phyloP scores from a whole-genome alignment of 2,888 invertebrate species.

The Drosophila borborema region DNA sequence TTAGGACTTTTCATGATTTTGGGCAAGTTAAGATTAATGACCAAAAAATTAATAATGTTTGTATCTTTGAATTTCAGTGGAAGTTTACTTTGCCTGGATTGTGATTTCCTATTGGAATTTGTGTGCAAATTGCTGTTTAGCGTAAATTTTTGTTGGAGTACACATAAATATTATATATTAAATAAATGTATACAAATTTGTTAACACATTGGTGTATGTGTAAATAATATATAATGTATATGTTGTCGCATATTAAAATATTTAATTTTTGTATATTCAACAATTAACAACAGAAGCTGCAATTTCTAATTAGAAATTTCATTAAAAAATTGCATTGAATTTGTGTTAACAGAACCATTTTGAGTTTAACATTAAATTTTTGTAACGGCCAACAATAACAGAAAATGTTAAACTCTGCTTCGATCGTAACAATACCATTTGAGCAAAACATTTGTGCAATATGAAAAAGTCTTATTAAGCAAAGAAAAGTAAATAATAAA shows the following conservation, averaged over 20 bases:
- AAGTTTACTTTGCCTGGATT: constrained; percentile 31
- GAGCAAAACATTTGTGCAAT: constrained; percentile 19
- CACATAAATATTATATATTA: not conserved
- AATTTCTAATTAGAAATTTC: not conserved
- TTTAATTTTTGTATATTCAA: not conserved
- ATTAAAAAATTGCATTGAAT: not conserved
- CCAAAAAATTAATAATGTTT: not conserved
- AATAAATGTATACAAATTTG: not conserved
- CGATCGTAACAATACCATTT: constrained; percentile 28
- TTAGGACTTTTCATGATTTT: constrained; percentile 10
- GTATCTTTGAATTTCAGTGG: constrained; percentile 21
- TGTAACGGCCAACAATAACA: constrained; percentile 6
- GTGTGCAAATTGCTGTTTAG: not conserved
- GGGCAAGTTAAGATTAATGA: constrained; percentile 13
- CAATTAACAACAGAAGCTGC: not conserved
- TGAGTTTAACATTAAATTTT: constrained; percentile 19
- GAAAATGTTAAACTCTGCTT: constrained; percentile 1
- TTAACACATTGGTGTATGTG: not conserved
- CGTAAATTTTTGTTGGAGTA: not conserved
- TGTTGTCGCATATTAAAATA: not conserved
- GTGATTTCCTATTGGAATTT: constrained; percentile 32
- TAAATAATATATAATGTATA: not conserved
- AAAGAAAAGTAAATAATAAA: not conserved
- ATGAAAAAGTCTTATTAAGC: constrained; percentile 1
- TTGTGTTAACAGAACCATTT: constrained; percentile 10